Percentiles rank a stretch among this genome's conserved stretches.
phyloP scores from a whole-genome alignment of 2,888 invertebrate genomes.

The Archaeoteleia sp. region DNA sequence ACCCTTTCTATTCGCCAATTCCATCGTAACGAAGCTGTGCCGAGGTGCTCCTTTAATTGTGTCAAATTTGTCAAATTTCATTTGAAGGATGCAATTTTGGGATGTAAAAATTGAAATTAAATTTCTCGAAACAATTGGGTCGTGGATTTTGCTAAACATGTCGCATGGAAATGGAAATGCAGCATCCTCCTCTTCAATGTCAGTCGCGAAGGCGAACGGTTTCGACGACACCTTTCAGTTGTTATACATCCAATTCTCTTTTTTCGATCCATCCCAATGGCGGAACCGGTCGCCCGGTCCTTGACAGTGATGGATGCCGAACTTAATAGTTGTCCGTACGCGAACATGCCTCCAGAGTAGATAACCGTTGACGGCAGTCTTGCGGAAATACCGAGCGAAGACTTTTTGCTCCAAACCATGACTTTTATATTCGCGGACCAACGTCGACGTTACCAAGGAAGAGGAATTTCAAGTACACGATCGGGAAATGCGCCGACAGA shows the following conservation, averaged over 20 bases:
- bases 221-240: constrained; percentile 18
- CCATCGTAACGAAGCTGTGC: constrained; percentile 28
- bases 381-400: constrained; percentile 23
- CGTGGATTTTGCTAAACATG: too few relatives aligned
- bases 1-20: constrained; percentile 36
- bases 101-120: too few relatives aligned
- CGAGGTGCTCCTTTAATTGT: constrained; percentile 43
- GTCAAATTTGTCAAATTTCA: too few relatives aligned
- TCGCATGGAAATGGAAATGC: too few relatives aligned
- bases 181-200: too few relatives aligned
- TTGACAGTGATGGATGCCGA: constrained; percentile 67
- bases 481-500: too few relatives aligned
- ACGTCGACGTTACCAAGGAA: too few relatives aligned
- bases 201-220: too few relatives aligned
- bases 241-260: constrained; percentile 36
- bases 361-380: constrained; percentile 34
- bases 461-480: too few relatives aligned
- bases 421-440: constrained; percentile 7
- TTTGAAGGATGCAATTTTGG: too few relatives aligned
- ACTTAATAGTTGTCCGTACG: constrained; percentile 65
- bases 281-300: constrained; percentile 25
- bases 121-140: too few relatives aligned
- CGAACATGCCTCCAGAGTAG: constrained; percentile 50
- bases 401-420: constrained; percentile 7
- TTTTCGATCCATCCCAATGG: constrained; percentile 22